Percentiles rank a stretch among this genome's conserved stretches.
Conservation (phyloP, 2,113 vertebrate genomes). For the Indri indri region DNA sequence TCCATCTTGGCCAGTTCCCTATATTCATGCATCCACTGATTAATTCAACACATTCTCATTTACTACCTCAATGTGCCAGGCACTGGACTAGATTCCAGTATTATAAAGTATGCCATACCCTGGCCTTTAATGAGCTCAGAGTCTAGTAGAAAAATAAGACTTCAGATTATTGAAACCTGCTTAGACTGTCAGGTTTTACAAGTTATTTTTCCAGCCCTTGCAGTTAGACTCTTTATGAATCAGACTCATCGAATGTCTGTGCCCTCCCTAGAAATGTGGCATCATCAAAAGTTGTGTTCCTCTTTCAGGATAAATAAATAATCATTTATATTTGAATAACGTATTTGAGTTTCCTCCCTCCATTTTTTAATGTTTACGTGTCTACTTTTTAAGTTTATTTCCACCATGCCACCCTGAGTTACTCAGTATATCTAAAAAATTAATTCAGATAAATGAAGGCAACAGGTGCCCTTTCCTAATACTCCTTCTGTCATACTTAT, state of each 20-base stretch:
- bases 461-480: background rate
- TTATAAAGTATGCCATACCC: background rate
- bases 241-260: background rate
- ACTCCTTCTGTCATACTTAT: background rate
- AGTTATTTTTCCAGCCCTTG: background rate
- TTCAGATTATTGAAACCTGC: background rate
- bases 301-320: background rate
- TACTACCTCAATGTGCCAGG: background rate
- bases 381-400: background rate
- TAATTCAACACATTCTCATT: background rate
- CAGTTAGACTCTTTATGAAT: background rate
- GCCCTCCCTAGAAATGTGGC: background rate
- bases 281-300: background rate
- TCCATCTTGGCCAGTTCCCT: background rate
- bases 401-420: background rate
- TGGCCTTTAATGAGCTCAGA: background rate
- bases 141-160: background rate
- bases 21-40: background rate
- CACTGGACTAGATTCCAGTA: background rate
- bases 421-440: background rate
- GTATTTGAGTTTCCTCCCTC: rapidly evolving
- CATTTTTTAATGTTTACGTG: background rate
- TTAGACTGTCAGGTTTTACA: background rate
- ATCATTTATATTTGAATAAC: background rate
- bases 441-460: background rate